Conservation (phyloP, 2,113 vertebrate species). For the Illadopsis cleaveri region DNA sequence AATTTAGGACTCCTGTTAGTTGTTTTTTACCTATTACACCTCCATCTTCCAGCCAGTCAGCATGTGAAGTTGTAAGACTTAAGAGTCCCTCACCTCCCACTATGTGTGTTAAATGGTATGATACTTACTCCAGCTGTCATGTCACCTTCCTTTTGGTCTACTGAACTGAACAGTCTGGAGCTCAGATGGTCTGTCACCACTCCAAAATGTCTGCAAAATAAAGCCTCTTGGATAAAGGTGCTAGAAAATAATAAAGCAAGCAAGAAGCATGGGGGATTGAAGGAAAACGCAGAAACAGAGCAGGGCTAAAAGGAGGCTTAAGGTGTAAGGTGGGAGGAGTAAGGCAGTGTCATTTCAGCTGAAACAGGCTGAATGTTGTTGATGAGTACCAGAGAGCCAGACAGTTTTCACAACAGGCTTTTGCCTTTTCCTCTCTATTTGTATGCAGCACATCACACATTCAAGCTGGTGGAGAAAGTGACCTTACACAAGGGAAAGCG, state of each 20-base stretch:
- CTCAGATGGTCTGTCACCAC: background rate
- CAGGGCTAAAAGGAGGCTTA: background rate
- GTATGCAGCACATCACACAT: constrained; percentile 33
- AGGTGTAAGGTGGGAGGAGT: background rate
- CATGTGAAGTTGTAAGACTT: background rate
- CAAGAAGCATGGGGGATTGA: accelerated
- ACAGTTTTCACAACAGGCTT: background rate
- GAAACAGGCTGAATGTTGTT: background rate
- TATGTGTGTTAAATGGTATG: background rate
- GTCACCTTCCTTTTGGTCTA: background rate
- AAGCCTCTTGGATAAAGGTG: background rate
- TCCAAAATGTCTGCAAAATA: background rate
- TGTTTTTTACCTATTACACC: background rate
- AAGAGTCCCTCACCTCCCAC: background rate
- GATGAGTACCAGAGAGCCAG: background rate
- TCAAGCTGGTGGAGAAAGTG: constrained; percentile 33
- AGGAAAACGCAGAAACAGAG: background rate
- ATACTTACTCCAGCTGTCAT: background rate
- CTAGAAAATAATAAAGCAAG: background rate
- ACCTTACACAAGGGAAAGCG: constrained; percentile 22
- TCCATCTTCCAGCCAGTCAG: background rate
- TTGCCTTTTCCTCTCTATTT: constrained; percentile 19
- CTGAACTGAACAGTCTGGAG: background rate
- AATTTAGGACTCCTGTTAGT: background rate
- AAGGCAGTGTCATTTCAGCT: background rate